Conservation (phyloP, 2,797 vertebrate species). For the Carduelis carduelis region DNA sequence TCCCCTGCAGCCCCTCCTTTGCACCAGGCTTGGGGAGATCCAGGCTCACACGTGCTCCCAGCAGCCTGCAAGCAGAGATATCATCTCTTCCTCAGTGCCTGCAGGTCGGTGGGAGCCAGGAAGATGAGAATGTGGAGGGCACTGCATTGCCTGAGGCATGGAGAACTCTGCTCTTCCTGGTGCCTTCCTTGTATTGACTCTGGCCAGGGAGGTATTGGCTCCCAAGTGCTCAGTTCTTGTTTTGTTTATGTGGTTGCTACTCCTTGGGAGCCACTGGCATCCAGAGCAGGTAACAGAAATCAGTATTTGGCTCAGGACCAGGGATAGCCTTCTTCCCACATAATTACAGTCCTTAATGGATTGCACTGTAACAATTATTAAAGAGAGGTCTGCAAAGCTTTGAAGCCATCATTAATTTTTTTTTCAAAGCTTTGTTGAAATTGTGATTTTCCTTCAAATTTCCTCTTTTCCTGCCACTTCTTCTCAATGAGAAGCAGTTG, state of each 20-base stretch:
- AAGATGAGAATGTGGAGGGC: background rate
- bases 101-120: background rate
- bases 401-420: background rate
- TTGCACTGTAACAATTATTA: constrained; percentile 11
- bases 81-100: background rate
- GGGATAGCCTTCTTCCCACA: background rate
- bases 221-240: background rate
- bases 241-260: background rate
- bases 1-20: background rate
- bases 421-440: background rate
- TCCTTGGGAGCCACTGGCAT: background rate
- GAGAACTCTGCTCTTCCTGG: background rate
- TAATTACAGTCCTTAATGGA: constrained; percentile 5
- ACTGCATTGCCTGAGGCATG: accelerated
- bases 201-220: background rate
- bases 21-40: background rate
- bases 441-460: background rate
- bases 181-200: background rate
- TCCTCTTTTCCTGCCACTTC: background rate
- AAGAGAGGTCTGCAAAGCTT: background rate
- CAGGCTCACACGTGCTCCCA: background rate
- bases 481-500: background rate
- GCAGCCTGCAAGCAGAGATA: background rate
- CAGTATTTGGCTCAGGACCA: constrained; percentile 14
- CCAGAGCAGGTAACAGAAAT: background rate